Conservation (phyloP, 2,113 vertebrate genomes). For the Notarius quadriscutis region DNA sequence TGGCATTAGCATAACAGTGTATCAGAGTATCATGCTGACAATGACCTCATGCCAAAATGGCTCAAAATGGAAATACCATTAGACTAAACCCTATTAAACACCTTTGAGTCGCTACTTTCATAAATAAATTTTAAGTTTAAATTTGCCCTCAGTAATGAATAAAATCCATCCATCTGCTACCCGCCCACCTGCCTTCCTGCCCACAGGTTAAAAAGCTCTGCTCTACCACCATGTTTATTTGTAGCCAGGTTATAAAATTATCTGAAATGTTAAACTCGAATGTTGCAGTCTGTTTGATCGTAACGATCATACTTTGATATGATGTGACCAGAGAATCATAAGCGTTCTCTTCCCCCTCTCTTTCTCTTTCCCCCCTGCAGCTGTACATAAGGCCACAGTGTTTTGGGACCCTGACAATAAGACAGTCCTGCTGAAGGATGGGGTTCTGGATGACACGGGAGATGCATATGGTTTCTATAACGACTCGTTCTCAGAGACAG, state of each 20-base stretch:
- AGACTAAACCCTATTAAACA: background rate
- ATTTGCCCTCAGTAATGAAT: background rate
- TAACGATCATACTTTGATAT: background rate
- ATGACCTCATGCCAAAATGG: too few relatives aligned
- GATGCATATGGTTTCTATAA: constrained; percentile 88
- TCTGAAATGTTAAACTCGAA: background rate
- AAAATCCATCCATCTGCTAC: background rate
- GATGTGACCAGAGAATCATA: background rate
- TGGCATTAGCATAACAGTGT: too few relatives aligned
- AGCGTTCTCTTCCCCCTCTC: background rate
- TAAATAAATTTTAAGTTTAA: background rate
- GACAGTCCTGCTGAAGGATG: constrained; percentile 72
- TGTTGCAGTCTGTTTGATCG: background rate
- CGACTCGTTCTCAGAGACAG: constrained; percentile 74
- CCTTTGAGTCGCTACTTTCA: background rate
- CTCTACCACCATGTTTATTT: too few relatives aligned
- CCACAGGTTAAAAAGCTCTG: too few relatives aligned
- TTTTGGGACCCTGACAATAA: constrained; percentile 80
- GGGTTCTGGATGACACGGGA: constrained; percentile 73
- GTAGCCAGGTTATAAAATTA: background rate
- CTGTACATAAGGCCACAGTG: constrained; percentile 72
- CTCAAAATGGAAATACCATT: background rate
- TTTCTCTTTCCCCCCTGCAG: constrained; percentile 37
- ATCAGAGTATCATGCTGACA: too few relatives aligned
- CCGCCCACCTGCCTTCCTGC: too few relatives aligned